Conservation (phyloP, 2,797 vertebrate genomes). For the Acipenser ruthenus region DNA sequence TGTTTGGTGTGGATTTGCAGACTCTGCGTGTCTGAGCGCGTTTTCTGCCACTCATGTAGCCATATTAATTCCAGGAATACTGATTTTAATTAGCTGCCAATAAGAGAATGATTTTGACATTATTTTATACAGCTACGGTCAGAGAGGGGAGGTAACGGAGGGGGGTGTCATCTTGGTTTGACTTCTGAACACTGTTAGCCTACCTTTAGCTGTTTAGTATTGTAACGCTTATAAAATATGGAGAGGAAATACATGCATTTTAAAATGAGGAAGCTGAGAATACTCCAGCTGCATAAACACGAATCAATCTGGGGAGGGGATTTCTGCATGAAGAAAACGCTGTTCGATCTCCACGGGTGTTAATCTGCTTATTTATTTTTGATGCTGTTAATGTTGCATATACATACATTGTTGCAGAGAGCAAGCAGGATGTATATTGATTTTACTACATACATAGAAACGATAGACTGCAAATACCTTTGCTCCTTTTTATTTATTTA, state of each 20-base stretch:
- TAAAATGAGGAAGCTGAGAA: slow-evolving; percentile 20
- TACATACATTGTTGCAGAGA: not conserved
- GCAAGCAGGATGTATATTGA: slow-evolving; percentile 12
- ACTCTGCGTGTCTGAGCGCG: too few species aligned
- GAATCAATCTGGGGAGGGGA: slow-evolving; percentile 5
- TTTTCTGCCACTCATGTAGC: too few species aligned
- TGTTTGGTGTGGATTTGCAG: too few species aligned
- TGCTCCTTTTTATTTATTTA: slow-evolving; percentile 16
- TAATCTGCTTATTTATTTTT: too few species aligned
- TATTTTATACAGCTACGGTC: slow-evolving; percentile 39
- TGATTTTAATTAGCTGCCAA: slow-evolving; percentile 38
- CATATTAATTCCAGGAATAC: slow-evolving; percentile 25
- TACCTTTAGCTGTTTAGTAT: not conserved
- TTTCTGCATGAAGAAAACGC: slow-evolving; percentile 1
- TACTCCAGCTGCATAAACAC: not conserved
- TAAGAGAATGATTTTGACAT: slow-evolving; percentile 46
- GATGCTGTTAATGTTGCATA: slow-evolving; percentile 26
- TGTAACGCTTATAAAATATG: slow-evolving; percentile 13
- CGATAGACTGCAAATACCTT: slow-evolving; percentile 9
- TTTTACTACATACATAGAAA: slow-evolving; percentile 8
- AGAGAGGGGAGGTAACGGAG: not conserved
- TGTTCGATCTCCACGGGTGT: too few species aligned
- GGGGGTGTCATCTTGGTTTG: not conserved
- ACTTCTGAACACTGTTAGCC: not conserved
- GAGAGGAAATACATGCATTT: slow-evolving; percentile 20